phyloP scores from a whole-genome alignment of 2,113 vertebrate genomes.

The Cyphomyrus discorhynchus region DNA sequence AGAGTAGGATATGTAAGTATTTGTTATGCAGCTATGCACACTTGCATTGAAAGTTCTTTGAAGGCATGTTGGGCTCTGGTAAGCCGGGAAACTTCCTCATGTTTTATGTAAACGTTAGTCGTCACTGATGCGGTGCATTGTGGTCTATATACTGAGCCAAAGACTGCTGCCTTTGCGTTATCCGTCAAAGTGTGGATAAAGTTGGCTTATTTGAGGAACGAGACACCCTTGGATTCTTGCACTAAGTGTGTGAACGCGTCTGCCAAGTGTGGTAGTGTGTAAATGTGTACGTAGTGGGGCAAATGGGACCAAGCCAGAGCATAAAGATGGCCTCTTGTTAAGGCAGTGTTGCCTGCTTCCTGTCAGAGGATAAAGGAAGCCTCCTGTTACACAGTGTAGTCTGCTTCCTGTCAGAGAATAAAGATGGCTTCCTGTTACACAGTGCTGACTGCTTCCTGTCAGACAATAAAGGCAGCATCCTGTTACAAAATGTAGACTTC shows the following conservation, averaged over 20 bases:
- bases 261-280: background rate
- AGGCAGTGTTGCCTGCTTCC: background rate
- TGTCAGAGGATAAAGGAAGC: background rate
- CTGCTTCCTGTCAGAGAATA: background rate
- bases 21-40: background rate
- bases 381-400: background rate
- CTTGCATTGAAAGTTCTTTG: background rate
- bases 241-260: background rate
- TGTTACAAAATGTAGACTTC: background rate
- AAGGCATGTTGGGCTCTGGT: background rate
- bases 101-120: background rate
- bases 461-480: background rate
- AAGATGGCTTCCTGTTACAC: background rate
- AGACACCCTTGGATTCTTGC: background rate
- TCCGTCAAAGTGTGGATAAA: background rate
- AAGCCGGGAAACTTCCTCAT: background rate
- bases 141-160: background rate
- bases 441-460: background rate
- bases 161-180: background rate
- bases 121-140: background rate
- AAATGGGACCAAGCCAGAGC: background rate
- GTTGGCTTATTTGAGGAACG: background rate
- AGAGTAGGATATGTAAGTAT: background rate
- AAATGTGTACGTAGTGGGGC: background rate
- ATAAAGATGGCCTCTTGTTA: background rate